Evolutionary conservation across 2,113 vertebrate genomes (phyloP).

Genomic region (Alligator mississippiensis): DNA sequence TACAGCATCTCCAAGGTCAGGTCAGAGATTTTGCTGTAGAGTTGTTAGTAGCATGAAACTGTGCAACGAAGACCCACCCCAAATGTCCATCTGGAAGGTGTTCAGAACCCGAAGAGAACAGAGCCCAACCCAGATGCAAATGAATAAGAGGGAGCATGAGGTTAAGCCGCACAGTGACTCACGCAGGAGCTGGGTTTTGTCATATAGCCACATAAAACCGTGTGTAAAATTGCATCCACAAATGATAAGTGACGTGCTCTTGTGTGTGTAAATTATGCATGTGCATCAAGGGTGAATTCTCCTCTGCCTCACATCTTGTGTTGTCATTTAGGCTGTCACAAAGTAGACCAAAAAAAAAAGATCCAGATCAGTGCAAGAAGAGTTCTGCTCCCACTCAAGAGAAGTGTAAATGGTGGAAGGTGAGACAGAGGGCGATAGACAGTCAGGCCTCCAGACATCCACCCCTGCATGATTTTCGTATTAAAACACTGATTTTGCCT

Average conservation of each 20-base stretch:
- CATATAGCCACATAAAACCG: background rate
- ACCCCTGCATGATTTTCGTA: background rate
- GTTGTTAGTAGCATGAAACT: no score
- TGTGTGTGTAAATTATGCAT: background rate
- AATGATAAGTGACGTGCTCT: background rate
- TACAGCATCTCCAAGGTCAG: no score
- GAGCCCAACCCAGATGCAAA: background rate
- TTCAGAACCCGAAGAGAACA: background rate
- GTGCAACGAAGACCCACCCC: background rate
- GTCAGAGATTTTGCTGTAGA: no score
- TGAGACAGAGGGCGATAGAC: background rate
- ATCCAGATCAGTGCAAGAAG: background rate
- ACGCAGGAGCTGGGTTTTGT: background rate
- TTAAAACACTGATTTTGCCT: background rate
- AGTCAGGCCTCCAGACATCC: background rate
- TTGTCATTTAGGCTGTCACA: background rate
- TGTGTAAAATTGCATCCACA: background rate
- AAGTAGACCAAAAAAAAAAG: background rate
- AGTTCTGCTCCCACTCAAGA: background rate
- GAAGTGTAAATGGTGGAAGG: background rate
- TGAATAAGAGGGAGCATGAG: background rate
- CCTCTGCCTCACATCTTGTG: background rate
- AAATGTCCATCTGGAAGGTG: background rate
- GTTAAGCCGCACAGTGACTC: background rate
- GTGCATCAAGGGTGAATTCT: background rate